phyloP scores from a whole-genome alignment of 2,888 invertebrate species.

The Malthinus flaveolus region DNA sequence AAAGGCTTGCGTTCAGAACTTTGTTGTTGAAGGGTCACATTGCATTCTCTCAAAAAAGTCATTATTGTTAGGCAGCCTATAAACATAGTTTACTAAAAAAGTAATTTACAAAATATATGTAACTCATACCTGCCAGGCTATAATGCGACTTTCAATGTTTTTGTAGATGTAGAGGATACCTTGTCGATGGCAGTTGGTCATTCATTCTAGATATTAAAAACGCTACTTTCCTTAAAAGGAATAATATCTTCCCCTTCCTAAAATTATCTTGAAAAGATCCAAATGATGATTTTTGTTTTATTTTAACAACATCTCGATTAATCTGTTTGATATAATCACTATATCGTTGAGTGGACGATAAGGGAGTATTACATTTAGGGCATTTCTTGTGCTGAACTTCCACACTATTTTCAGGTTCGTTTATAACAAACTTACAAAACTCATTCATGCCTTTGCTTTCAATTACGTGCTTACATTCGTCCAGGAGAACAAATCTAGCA shows the following conservation, averaged over 20 bases:
- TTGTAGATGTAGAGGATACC: too few relatives aligned
- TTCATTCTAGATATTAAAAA: neutral
- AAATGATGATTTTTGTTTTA: constrained; percentile 54
- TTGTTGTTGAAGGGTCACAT: neutral
- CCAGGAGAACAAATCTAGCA: constrained; percentile 59
- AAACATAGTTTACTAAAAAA: neutral
- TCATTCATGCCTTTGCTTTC: constrained; percentile 56
- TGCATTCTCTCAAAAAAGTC: neutral
- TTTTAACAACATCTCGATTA: constrained; percentile 53
- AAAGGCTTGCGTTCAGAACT: constrained; percentile 8
- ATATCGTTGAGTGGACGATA: constrained; percentile 62
- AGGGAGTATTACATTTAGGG: constrained; percentile 63
- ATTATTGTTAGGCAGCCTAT: neutral
- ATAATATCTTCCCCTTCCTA: too few relatives aligned
- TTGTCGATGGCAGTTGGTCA: too few relatives aligned
- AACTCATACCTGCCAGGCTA: too few relatives aligned
- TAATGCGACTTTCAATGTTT: too few relatives aligned
- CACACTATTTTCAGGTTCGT: constrained; percentile 5
- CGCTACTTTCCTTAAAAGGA: constrained; percentile 21
- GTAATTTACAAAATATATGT: too few relatives aligned
- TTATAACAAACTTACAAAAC: neutral
- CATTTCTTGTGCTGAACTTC: constrained; percentile 54
- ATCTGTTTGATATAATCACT: constrained; percentile 56
- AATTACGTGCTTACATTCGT: constrained; percentile 59
- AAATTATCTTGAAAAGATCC: constrained; percentile 42